Conservation (phyloP, 2,797 vertebrate species). For the Danio aesculapii region DNA sequence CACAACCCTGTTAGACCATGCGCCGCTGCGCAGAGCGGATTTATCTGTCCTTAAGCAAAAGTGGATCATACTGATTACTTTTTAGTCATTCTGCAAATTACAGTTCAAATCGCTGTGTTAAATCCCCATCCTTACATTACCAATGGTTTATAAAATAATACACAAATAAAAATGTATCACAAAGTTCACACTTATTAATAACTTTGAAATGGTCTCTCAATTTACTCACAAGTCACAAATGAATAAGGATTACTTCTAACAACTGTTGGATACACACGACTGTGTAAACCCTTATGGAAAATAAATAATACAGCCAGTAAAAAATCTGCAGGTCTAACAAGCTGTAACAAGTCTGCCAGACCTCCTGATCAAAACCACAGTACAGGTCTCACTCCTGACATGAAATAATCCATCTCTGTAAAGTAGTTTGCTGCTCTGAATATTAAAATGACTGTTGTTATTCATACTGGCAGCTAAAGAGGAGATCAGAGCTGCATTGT, state of each 20-base stretch:
- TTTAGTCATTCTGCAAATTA: no score
- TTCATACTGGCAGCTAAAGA: conserved; percentile 16
- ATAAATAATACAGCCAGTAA: not conserved
- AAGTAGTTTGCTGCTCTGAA: conserved; percentile 6
- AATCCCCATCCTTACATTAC: no score
- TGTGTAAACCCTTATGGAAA: conserved; percentile 1
- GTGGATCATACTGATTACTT: no score
- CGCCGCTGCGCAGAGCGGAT: no score
- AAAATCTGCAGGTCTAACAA: conserved; percentile 19
- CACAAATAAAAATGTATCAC: no score
- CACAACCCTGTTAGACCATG: no score
- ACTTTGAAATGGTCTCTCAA: no score
- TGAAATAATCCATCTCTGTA: conserved; percentile 13
- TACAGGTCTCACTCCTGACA: not conserved
- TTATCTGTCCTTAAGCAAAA: no score
- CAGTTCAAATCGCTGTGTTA: no score
- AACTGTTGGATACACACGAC: not conserved
- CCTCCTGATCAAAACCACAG: conserved; percentile 10
- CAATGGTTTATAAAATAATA: no score
- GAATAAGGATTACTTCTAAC: not conserved
- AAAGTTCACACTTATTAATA: no score
- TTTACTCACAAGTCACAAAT: no score
- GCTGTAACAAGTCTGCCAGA: not conserved
- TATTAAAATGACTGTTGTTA: not conserved
- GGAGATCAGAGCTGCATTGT: conserved; percentile 2